phyloP scores from a whole-genome alignment of 2,888 invertebrate genomes.

The Ormyrus labotus region DNA sequence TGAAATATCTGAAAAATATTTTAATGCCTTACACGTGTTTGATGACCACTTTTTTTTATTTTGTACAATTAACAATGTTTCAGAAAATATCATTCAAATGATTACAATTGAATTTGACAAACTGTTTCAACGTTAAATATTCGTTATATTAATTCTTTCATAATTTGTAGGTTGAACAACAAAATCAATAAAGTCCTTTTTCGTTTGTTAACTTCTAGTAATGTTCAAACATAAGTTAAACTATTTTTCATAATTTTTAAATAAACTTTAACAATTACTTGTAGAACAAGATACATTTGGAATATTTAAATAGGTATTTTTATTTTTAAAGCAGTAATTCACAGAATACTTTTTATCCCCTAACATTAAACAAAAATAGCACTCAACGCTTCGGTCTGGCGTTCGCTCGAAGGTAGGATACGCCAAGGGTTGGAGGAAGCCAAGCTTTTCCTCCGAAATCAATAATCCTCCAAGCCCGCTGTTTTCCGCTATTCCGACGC shows the following conservation, averaged over 20 bases:
- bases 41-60: too few relatives aligned
- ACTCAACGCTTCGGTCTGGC: slow-evolving; percentile 58
- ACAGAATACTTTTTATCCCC: slow-evolving; percentile 10
- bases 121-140: too few relatives aligned
- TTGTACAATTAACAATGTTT: too few relatives aligned
- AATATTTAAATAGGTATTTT: background rate
- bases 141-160: too few relatives aligned
- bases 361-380: slow-evolving; percentile 57
- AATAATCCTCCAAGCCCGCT: slow-evolving; percentile 65
- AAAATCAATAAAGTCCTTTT: too few relatives aligned
- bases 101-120: too few relatives aligned
- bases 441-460: slow-evolving; percentile 70
- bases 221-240: background rate
- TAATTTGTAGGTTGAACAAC: too few relatives aligned
- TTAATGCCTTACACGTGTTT: too few relatives aligned
- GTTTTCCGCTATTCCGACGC: slow-evolving; percentile 22
- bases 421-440: slow-evolving; percentile 63
- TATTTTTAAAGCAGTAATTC: background rate
- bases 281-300: too few relatives aligned
- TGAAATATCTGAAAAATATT: too few relatives aligned
- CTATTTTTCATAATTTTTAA: background rate
- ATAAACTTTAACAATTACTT: background rate
- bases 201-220: too few relatives aligned
- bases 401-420: slow-evolving; percentile 54
- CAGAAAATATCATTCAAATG: too few relatives aligned